A percentile compares a stretch with the other conserved stretches of the same genome.
phyloP scores from a whole-genome alignment of 2,797 vertebrate genomes.

The Zenarchopterus dispar region DNA sequence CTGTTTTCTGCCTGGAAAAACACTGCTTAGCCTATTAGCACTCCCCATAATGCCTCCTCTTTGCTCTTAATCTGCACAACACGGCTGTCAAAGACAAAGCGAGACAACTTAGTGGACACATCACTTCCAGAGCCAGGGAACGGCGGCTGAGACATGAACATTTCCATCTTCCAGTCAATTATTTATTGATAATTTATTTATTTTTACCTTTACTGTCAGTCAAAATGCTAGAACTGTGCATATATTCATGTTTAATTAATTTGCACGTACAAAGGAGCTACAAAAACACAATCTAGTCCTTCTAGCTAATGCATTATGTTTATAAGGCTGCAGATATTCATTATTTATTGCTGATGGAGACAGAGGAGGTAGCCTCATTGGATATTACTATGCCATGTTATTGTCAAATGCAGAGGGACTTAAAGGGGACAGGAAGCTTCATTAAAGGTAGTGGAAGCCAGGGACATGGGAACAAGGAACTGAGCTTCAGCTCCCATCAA shows the following conservation, averaged over 20 bases:
- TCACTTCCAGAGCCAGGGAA: slow-evolving; percentile 43
- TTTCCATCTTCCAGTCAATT: slow-evolving; percentile 76
- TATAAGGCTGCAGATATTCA: slow-evolving; percentile 76
- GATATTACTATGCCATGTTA: slow-evolving; percentile 80
- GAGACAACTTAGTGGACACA: slow-evolving; percentile 63
- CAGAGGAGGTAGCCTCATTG: slow-evolving; percentile 62
- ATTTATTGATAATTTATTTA: slow-evolving; percentile 85
- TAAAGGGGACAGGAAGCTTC: slow-evolving; percentile 73
- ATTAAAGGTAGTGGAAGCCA: slow-evolving; percentile 56
- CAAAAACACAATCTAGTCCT: slow-evolving; percentile 66
- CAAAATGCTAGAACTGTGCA: slow-evolving; percentile 74
- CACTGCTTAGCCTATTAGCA: slow-evolving; percentile 79
- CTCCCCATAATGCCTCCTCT: slow-evolving; percentile 60
- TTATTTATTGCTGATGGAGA: slow-evolving; percentile 79
- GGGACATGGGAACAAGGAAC: slow-evolving; percentile 25
- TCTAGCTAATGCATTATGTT: slow-evolving; percentile 84
- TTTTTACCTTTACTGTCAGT: slow-evolving; percentile 81
- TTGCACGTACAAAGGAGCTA: slow-evolving; percentile 44
- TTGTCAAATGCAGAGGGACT: slow-evolving; percentile 75
- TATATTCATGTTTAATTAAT: slow-evolving; percentile 82
- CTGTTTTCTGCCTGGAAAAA: slow-evolving; percentile 68
- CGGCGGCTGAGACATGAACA: slow-evolving; percentile 33
- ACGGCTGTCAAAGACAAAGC: slow-evolving; percentile 61
- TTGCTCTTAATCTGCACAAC: slow-evolving; percentile 68
- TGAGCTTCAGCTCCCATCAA: neutral